Evolutionary conservation across 2,797 vertebrate genomes (phyloP), one percentile per base, ranked within the genome.

Genomic region (Prionace glauca): DNA sequence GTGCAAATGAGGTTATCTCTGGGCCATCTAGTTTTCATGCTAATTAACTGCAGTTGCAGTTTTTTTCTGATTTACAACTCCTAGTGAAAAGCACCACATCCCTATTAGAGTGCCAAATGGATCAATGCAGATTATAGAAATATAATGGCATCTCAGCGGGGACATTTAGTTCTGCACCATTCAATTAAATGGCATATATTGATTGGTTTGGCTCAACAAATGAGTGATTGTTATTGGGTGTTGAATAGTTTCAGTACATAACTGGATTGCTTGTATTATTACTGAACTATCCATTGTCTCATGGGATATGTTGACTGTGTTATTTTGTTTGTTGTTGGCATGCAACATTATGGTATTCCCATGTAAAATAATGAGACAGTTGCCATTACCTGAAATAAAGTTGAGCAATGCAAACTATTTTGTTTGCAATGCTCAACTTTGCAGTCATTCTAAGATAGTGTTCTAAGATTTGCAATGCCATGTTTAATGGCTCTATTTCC

Each of bases 111-210:
- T 69, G 79, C 36, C 77, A 87, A 95, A 87, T 84, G 95, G 79
- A 95, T 95, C 95, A 95, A 87, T 95, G 95, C 95, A 95, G 95
- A 95, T 87, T 87, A 95, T 95, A 87, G 50, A 71, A 84, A 84
- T 95, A 79, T 69, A 87, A 95, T 95, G 95, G 69, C 45, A 9
- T 77, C 72, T 95, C 93, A 95, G 93, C 93, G 60, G 93, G 69
- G 93, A 74, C 65, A 77, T 95, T 92, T 92, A 24, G n/a, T 65
- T 65, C n/a, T 69, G 65, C 20, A 92, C 90, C 22, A 9, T 92
- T 95, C 93, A 95, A 74, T 95, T 95, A 95, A 95, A 77, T 95
- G 45, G 71, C 71, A 95, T 22, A 95, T 95, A 95, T 95, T 95
- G 93, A 95, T 95, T 95, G 93, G 71, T n/a, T 95, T 95, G 71